Conservation (phyloP, 2,797 vertebrate species). For the Bryconaethiops microstoma region DNA sequence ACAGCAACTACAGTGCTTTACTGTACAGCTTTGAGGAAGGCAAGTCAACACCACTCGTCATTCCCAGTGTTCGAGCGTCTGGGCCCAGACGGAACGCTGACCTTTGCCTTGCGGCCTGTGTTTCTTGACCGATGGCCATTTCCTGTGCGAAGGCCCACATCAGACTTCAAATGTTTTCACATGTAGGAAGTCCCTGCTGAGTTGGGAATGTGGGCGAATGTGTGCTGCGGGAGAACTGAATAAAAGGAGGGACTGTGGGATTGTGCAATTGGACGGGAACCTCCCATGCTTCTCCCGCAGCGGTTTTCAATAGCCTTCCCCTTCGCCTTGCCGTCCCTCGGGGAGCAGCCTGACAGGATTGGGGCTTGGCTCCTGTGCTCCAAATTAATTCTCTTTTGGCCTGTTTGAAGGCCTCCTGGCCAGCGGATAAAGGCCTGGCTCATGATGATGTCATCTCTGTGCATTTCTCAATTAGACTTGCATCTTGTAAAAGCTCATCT, state of each 20-base stretch:
- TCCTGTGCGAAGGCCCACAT: slow-evolving; percentile 29
- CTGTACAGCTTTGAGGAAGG: not conserved
- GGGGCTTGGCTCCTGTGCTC: slow-evolving; percentile 56
- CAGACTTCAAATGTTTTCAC: slow-evolving; percentile 11
- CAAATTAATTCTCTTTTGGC: slow-evolving; percentile 47
- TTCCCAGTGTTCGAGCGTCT: not conserved
- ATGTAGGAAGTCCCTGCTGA: slow-evolving; percentile 22
- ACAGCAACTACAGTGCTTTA: not conserved
- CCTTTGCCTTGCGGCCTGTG: slow-evolving; percentile 14
- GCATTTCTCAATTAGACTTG: slow-evolving; percentile 69
- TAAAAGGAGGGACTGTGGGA: slow-evolving; percentile 43
- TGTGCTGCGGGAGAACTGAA: slow-evolving; percentile 20
- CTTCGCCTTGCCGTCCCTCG: slow-evolving; percentile 21
- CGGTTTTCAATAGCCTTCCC: slow-evolving; percentile 47
- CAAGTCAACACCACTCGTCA: not conserved
- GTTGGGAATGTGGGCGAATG: slow-evolving; percentile 12
- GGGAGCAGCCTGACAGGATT: slow-evolving; percentile 39
- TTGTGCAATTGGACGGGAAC: slow-evolving; percentile 40
- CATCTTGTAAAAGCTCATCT: slow-evolving; percentile 61
- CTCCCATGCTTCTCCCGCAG: slow-evolving; percentile 40
- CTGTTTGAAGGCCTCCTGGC: slow-evolving; percentile 47
- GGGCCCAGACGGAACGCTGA: not conserved
- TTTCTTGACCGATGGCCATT: slow-evolving; percentile 8
- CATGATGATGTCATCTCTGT: slow-evolving; percentile 63
- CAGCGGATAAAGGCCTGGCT: slow-evolving; percentile 62